A percentile compares a stretch with the other conserved stretches of the same genome.
These are phyloP conservation scores for Acronicta psi DNA, from an alignment of 2,888 invertebrate species.

Conservation along the genomic window DNA sequence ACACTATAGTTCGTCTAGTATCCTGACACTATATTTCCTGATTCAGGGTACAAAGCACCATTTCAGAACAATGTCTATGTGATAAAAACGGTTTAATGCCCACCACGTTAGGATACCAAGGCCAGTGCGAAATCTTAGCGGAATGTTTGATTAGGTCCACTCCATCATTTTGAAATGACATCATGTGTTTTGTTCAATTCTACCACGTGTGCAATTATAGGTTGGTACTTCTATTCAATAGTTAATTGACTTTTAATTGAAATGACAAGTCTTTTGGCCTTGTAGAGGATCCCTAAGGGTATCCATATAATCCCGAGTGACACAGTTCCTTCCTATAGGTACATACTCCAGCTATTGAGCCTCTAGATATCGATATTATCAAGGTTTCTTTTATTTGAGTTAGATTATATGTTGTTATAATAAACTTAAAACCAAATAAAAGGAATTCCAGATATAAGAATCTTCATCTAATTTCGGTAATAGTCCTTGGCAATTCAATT, in stretches of 20 bases:
- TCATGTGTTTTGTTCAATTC: constrained; percentile 36
- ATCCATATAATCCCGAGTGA: background rate
- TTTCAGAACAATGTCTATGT: constrained; percentile 37
- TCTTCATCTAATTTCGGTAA: too few species aligned
- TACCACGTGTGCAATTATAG: constrained; percentile 37
- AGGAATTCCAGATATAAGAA: too few species aligned
- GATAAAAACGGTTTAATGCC: constrained; percentile 38
- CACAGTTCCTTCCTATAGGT: too few species aligned
- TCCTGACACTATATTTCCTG: too few species aligned
- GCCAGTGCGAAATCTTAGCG: constrained; percentile 21
- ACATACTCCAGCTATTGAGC: too few species aligned
- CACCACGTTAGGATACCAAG: constrained; percentile 43
- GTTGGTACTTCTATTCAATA: constrained; percentile 20
- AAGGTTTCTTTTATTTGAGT: too few species aligned
- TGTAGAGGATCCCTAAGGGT: constrained; percentile 3
- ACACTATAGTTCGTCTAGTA: constrained; percentile 20
- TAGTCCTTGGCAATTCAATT: background rate
- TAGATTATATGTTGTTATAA: too few species aligned
- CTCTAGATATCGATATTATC: too few species aligned
- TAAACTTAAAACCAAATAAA: too few species aligned
- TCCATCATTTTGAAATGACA: constrained; percentile 36
- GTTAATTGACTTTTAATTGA: constrained; percentile 25
- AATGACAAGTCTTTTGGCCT: constrained; percentile 13
- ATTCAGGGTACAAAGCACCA: constrained; percentile 41
- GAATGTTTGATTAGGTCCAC: constrained; percentile 22